phyloP scores from a whole-genome alignment of 1,140 invertebrate genomes.

The Aphelenchoides besseyi region DNA sequence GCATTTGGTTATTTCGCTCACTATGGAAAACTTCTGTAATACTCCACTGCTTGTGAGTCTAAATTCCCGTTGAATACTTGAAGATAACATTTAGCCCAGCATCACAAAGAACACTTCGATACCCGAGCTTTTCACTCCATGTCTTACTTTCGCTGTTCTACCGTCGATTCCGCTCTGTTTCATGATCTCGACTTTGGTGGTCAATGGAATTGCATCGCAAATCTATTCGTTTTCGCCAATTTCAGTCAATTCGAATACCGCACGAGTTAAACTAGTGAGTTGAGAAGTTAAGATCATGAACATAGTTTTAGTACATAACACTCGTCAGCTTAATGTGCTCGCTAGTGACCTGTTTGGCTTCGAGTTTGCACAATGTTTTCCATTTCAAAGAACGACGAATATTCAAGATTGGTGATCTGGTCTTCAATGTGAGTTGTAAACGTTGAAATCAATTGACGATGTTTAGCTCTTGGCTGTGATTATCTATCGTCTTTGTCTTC shows the following conservation, averaged over 20 bases:
- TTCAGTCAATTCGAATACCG: neutral
- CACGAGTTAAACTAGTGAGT: neutral
- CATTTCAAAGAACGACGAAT: slow-evolving; percentile 9
- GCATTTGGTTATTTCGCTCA: too few species aligned
- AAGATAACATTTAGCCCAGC: too few species aligned
- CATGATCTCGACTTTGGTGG: neutral
- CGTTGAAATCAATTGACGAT: neutral
- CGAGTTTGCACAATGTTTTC: neutral
- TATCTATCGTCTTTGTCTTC: neutral
- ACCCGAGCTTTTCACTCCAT: neutral
- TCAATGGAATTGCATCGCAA: neutral
- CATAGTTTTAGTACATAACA: neutral
- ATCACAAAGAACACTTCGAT: neutral
- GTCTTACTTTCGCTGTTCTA: slow-evolving; percentile 4
- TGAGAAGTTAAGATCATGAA: neutral
- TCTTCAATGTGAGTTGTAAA: slow-evolving; percentile 1
- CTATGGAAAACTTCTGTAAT: neutral
- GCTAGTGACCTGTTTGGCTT: neutral
- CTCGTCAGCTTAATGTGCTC: neutral
- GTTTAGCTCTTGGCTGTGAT: neutral
- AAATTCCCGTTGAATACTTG: too few species aligned
- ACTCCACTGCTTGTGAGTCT: neutral
- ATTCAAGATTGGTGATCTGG: neutral
- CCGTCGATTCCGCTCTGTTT: neutral
- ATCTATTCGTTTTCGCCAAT: neutral